These are phyloP conservation scores for Eupithecia subumbrata DNA, from an alignment of 2,888 invertebrate genomes.

Conservation along the genomic window DNA sequence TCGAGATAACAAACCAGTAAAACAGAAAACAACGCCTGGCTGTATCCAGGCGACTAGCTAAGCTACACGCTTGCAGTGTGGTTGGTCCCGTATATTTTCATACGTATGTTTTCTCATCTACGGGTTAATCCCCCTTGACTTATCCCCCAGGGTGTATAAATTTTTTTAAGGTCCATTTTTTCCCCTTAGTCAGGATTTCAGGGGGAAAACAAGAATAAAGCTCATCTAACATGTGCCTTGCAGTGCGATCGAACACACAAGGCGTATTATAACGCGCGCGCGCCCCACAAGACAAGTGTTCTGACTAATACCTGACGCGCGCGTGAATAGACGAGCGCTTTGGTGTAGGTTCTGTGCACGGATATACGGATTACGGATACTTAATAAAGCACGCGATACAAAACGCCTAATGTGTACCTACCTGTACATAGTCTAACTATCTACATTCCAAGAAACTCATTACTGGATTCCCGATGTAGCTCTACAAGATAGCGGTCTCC, in stretches of 20 bases:
- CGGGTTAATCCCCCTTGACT: no score
- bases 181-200: no score
- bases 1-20: neutral
- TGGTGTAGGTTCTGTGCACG: no score
- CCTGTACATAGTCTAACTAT: constrained; percentile 8
- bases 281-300: no score
- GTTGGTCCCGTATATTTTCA: neutral
- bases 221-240: no score
- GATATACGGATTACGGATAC: neutral
- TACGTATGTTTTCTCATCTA: neutral
- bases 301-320: no score
- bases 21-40: neutral
- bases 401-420: neutral
- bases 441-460: constrained; percentile 48
- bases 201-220: no score
- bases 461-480: constrained; percentile 47
- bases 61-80: neutral
- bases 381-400: neutral
- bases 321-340: no score
- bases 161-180: no score
- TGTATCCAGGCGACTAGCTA: neutral
- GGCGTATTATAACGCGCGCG: neutral
- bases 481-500: constrained; percentile 26
- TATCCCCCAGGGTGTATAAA: no score
- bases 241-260: no score